phyloP scores from a whole-genome alignment of 1,140 invertebrate species.

The Pseudomyrmex cubaensis region DNA sequence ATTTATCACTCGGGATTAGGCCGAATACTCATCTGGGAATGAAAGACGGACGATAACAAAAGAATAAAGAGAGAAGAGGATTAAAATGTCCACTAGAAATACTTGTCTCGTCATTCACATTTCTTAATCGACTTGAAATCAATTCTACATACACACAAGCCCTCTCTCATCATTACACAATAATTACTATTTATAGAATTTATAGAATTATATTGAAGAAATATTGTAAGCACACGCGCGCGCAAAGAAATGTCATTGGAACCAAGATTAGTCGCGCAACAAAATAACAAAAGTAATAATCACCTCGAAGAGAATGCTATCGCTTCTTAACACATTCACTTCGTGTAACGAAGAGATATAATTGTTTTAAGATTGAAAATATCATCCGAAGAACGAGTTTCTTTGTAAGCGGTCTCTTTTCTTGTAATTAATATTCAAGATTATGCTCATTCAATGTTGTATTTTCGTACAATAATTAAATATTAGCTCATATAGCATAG shows the following conservation, averaged over 20 bases:
- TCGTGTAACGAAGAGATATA: not conserved
- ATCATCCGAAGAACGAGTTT: too few relatives aligned
- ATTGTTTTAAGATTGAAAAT: too few relatives aligned
- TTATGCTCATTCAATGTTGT: too few relatives aligned
- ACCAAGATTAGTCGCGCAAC: constrained; percentile 6
- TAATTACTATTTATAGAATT: not conserved
- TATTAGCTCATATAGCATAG: too few relatives aligned
- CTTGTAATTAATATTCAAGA: too few relatives aligned
- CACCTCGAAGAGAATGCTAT: not conserved
- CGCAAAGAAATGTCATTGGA: constrained; percentile 29
- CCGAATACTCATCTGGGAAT: constrained; percentile 62
- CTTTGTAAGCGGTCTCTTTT: too few relatives aligned
- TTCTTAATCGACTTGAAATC: not conserved
- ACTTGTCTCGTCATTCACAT: not conserved
- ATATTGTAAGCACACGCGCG: not conserved
- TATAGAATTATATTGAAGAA: constrained; percentile 9
- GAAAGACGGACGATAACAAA: constrained; percentile 32
- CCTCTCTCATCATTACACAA: not conserved
- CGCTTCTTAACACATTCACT: constrained; percentile 15
- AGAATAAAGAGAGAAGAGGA: constrained; percentile 38
- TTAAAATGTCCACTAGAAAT: constrained; percentile 15
- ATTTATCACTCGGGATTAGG: constrained; percentile 68
- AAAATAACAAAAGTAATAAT: constrained; percentile 41
- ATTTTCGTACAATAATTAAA: too few relatives aligned
- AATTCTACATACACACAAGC: not conserved